Evolutionary conservation across 2,113 vertebrate species (phyloP).

Genomic region (Semicossyphus pulcher): DNA sequence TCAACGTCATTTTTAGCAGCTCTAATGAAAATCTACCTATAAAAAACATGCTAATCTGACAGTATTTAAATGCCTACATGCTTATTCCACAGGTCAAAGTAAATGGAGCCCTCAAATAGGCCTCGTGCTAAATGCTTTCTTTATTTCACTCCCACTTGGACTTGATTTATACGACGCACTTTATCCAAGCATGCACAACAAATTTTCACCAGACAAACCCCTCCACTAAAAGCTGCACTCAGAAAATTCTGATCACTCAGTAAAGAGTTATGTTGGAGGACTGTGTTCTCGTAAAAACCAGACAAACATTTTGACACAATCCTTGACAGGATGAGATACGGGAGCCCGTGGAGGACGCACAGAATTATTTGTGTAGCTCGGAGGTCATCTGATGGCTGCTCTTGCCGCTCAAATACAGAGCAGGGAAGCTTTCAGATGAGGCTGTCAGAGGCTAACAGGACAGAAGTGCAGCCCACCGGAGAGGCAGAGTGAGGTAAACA

Average conservation of each 20-base stretch:
- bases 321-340: slow-evolving; percentile 72
- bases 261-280: slow-evolving; percentile 10
- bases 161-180: slow-evolving; percentile 10
- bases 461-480: slow-evolving; percentile 22
- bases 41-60: not conserved
- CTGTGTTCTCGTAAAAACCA: slow-evolving; percentile 25
- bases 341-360: slow-evolving; percentile 52
- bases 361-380: slow-evolving; percentile 64
- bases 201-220: not conserved
- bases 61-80: not conserved
- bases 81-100: slow-evolving; percentile 2
- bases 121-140: not conserved
- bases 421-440: slow-evolving; percentile 43
- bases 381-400: slow-evolving; percentile 69
- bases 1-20: no score
- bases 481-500: slow-evolving; percentile 22
- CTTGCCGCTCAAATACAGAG: slow-evolving; percentile 20
- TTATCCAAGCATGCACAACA: not conserved
- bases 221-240: not conserved
- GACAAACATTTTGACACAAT: slow-evolving; percentile 56
- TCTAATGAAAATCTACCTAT: no score
- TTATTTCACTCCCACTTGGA: not conserved
- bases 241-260: slow-evolving; percentile 19
- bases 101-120: not conserved
- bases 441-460: slow-evolving; percentile 39